Evolutionary conservation across 2,113 vertebrate species (phyloP), one percentile per base, ranked within the genome.

Genomic region (Myotis davidii): DNA sequence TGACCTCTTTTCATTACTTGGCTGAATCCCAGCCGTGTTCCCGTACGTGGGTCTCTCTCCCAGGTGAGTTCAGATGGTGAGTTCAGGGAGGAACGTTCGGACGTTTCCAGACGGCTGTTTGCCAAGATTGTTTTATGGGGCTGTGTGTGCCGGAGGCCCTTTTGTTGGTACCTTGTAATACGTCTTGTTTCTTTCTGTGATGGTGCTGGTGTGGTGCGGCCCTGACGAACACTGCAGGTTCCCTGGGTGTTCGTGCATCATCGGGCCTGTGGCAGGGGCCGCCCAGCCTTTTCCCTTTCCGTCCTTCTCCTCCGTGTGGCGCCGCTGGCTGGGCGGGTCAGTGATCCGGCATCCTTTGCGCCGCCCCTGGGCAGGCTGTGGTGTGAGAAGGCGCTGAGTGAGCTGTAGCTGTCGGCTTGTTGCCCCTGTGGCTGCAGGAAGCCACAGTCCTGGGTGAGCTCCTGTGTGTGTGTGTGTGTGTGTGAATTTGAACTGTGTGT

Each of bases 371-470:
- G 42, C 69, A 93, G 88, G 92, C 90, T 56, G 96, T 67, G 84
- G 92, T 85, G 48, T 95, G 96, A 94, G 94, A 96, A 97, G 94
- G 82, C 96, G 95, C 90, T 97, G 96, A 97, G 96, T 96, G 97
- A 97, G 97, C 79, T 83, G 86, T 93, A 96, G 32, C 90, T 94
- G 64, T 96, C 96, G 95, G 94, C 84, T 87, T 96, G 72, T 42
- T 95, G 72, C 92, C 77, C 72, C 54, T 73, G 56, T 73, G 45
- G 56, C 90, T 64, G 48, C 69, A 88, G 96, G 86, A 92, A 73
- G 45, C 34, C 79, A 85, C 96, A 94, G 96, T 96, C 95, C 96
- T 95, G 85, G 91, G 94, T 50, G 84, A 73, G 82, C 65, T 7
- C 59, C 23, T 27, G 54, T n/a, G 23, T 48, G 16, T 11, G 37